Evolutionary conservation across 2,797 vertebrate species (phyloP).

Genomic region (Bryconaethiops microstoma): DNA sequence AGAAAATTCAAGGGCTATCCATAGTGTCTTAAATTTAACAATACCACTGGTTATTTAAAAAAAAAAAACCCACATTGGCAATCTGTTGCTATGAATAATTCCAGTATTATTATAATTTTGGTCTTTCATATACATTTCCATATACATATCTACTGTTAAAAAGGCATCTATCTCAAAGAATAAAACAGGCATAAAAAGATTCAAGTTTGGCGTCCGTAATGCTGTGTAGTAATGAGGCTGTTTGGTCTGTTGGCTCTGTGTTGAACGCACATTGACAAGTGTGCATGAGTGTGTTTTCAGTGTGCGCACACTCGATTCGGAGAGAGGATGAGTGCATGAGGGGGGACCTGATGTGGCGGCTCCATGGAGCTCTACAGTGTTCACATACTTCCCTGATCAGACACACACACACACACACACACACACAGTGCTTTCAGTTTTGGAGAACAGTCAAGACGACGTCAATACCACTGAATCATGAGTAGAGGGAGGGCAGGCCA

Average conservation of each 20-base stretch:
- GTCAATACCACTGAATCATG: conserved; percentile 50
- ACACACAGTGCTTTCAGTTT: conserved; percentile 69
- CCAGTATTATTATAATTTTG: conserved; percentile 75
- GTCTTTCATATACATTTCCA: conserved; percentile 73
- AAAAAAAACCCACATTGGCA: conserved; percentile 64
- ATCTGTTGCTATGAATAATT: conserved; percentile 66
- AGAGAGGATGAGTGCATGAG: conserved; percentile 24
- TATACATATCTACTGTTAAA: conserved; percentile 72
- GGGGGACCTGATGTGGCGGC: conserved; percentile 67
- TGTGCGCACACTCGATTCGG: conserved; percentile 67
- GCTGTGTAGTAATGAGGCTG: conserved; percentile 71
- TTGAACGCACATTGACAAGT: conserved; percentile 60
- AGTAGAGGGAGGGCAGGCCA: conserved; percentile 50
- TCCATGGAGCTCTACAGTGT: conserved; percentile 76
- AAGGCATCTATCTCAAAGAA: conserved; percentile 48
- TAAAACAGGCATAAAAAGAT: conserved; percentile 63
- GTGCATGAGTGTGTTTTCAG: conserved; percentile 70
- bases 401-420: conserved; percentile 65
- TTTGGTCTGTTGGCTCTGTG: conserved; percentile 63
- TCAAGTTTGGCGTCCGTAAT: conserved; percentile 79
- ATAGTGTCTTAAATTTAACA: conserved; percentile 74
- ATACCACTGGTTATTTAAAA: conserved; percentile 67
- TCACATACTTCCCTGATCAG: conserved; percentile 73
- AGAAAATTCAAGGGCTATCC: conserved; percentile 65
- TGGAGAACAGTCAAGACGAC: conserved; percentile 49